These are phyloP conservation scores for Acromyrmex heyeri DNA, from an alignment of 1,140 invertebrate species.

Conservation along the genomic window DNA sequence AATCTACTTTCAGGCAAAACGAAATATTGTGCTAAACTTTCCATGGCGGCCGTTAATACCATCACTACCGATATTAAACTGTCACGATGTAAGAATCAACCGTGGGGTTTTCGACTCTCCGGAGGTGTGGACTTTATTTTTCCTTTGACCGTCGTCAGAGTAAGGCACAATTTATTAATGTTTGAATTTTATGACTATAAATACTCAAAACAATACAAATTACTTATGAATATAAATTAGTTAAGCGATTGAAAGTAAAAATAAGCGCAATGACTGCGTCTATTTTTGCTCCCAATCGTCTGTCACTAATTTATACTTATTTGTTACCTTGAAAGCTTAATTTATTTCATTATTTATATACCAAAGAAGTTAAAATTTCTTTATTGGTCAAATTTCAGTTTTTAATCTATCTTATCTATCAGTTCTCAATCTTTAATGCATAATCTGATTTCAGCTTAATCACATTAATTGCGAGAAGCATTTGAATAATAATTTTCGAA, in stretches of 20 bases:
- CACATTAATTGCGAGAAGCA: neutral
- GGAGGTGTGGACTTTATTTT: slow-evolving; percentile 92
- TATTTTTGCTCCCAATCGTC: no score
- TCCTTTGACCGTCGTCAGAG: slow-evolving; percentile 92
- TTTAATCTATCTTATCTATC: no score
- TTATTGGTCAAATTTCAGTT: no score
- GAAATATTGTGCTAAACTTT: neutral
- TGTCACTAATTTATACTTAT: no score
- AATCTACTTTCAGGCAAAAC: slow-evolving; percentile 28
- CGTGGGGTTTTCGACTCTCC: slow-evolving; percentile 94
- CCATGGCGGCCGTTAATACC: slow-evolving; percentile 48
- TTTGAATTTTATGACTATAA: neutral
- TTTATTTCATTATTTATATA: no score
- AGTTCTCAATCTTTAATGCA: no score
- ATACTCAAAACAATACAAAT: neutral
- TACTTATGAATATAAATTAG: neutral
- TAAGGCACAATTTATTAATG: slow-evolving; percentile 82
- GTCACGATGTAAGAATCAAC: slow-evolving; percentile 85
- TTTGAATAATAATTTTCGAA: no score
- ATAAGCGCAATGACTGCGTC: no score
- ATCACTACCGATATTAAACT: slow-evolving; percentile 80
- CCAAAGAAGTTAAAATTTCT: no score
- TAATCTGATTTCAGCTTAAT: neutral
- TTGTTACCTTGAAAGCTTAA: no score
- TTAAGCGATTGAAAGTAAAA: no score